phyloP scores from a whole-genome alignment of 2,113 vertebrate genomes.

The Macaca nemestrina region DNA sequence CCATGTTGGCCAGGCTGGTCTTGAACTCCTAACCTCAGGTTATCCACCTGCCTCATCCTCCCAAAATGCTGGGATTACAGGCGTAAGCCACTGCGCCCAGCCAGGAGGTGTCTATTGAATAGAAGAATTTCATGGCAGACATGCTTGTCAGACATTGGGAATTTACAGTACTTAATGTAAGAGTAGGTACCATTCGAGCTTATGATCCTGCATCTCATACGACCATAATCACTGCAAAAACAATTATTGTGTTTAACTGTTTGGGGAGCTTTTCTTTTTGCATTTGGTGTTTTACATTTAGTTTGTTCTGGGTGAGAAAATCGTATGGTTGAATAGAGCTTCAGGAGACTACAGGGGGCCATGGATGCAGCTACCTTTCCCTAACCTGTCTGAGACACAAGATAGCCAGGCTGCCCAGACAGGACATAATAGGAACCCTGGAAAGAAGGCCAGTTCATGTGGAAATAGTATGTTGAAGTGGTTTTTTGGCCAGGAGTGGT shows the following conservation, averaged over 20 bases:
- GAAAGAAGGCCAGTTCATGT: background rate
- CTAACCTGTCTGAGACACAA: background rate
- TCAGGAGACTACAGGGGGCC: background rate
- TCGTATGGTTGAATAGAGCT: background rate
- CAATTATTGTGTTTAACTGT: background rate
- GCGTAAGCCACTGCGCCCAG: too few species aligned
- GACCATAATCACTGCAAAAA: background rate
- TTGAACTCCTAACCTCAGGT: too few species aligned
- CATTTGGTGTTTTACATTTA: background rate
- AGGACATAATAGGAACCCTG: too few species aligned
- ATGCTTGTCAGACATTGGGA: background rate
- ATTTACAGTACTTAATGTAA: background rate
- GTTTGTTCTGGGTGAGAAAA: background rate
- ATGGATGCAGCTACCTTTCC: background rate
- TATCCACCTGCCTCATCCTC: too few species aligned
- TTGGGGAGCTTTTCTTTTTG: slow-evolving; percentile 7
- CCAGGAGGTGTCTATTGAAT: background rate
- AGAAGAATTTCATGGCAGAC: background rate
- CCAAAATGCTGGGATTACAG: too few species aligned
- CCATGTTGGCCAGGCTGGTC: too few species aligned
- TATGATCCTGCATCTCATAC: background rate
- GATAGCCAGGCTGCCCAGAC: background rate
- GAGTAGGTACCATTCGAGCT: background rate
- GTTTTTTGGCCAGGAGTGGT: too few species aligned
- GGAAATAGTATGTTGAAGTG: background rate